Percentiles rank a stretch among this genome's conserved stretches.
Conservation (phyloP, 2,113 vertebrate genomes). For the Mystacornis crossleyi region DNA sequence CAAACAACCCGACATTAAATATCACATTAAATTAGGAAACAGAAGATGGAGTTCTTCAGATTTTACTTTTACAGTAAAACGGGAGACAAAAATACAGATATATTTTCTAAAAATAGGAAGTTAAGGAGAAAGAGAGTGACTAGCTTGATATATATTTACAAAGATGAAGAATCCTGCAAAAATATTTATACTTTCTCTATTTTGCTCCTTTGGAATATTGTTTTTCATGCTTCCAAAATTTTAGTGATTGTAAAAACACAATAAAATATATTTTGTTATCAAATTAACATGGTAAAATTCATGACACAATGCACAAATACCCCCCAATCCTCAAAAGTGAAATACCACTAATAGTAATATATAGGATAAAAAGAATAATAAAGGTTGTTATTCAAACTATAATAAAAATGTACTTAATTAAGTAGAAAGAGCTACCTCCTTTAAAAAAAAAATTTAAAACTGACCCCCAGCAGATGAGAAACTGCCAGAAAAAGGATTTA, state of each 20-base stretch:
- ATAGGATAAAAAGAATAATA: neutral
- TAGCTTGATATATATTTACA: neutral
- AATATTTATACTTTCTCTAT: rapidly evolving
- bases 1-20: neutral
- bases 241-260: rapidly evolving
- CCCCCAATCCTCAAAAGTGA: rapidly evolving
- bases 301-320: rapidly evolving
- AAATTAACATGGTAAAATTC: neutral
- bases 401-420: neutral
- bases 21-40: neutral
- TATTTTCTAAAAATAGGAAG: neutral
- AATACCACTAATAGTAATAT: neutral
- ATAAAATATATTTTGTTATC: neutral
- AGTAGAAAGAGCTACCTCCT: rapidly evolving
- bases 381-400: neutral
- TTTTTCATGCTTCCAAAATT: neutral
- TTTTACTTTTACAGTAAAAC: neutral
- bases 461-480: neutral
- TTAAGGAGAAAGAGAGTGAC: neutral
- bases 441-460: neutral
- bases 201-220: neutral
- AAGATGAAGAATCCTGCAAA: neutral
- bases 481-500: neutral
- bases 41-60: neutral
- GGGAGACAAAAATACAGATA: neutral